phyloP scores from a whole-genome alignment of 2,888 invertebrate species.

The Sarcophaga variegata region DNA sequence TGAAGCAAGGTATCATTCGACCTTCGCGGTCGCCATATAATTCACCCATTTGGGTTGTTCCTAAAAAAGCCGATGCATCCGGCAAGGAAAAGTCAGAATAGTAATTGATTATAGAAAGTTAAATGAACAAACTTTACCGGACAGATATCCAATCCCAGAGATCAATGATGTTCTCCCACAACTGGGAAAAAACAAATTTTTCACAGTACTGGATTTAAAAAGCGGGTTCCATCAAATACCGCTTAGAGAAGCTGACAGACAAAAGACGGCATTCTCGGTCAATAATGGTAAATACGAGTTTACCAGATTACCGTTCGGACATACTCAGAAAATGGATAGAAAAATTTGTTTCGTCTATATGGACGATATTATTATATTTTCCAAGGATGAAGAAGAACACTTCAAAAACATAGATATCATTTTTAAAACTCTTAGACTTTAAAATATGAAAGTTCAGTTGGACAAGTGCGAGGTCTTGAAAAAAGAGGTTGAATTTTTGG shows the following conservation, averaged over 20 bases:
- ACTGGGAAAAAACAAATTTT: too few species aligned
- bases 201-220: too few species aligned
- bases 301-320: neutral
- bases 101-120: too few species aligned
- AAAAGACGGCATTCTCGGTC: constrained; percentile 9
- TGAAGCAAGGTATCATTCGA: constrained; percentile 2
- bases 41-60: too few species aligned
- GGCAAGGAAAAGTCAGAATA: too few species aligned
- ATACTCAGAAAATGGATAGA: neutral
- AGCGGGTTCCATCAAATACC: too few species aligned
- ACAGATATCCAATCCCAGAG: too few species aligned
- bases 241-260: neutral
- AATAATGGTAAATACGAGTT: constrained; percentile 8
- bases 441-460: constrained; percentile 15
- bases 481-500: neutral
- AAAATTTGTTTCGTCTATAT: constrained; percentile 40
- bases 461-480: neutral
- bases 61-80: too few species aligned
- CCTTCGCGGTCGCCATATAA: neutral
- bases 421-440: neutral
- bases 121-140: too few species aligned
- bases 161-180: too few species aligned
- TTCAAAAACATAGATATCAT: constrained; percentile 11
- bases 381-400: neutral
- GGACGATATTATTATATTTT: constrained; percentile 44